A percentile compares a stretch with the other conserved stretches of the same genome.
Conservation (phyloP, 2,113 vertebrate genomes). For the Malurus cyaneus region DNA sequence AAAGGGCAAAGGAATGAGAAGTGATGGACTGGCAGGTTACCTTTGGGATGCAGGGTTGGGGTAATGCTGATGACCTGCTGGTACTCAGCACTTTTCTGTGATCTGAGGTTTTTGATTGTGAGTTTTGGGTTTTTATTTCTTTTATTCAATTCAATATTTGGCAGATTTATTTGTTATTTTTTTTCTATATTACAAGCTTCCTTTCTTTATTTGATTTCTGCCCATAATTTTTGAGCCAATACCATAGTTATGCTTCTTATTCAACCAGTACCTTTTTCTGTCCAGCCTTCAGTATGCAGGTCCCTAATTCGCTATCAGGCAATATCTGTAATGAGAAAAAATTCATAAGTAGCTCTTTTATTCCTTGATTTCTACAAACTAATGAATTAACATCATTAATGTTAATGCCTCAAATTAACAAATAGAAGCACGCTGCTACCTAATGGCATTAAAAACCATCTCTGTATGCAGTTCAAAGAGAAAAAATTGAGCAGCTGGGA, state of each 20-base stretch:
- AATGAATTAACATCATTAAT: too few relatives aligned
- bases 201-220: neutral
- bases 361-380: neutral
- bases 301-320: neutral
- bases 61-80: neutral
- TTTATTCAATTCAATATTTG: neutral
- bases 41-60: neutral
- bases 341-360: neutral
- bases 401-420: neutral
- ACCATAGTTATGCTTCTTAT: neutral
- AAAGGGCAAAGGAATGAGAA: neutral
- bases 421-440: neutral
- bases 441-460: neutral
- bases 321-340: neutral
- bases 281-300: neutral
- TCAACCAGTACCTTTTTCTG: neutral
- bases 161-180: neutral
- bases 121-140: accelerated
- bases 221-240: neutral
- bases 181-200: neutral
- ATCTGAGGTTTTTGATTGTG: neutral
- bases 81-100: neutral
- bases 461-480: neutral
- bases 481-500: neutral
- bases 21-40: neutral